Base-by-base conservation (phyloP, 2,797 vertebrate genomes). In the Distichodus sexfasciatus region DNA sequence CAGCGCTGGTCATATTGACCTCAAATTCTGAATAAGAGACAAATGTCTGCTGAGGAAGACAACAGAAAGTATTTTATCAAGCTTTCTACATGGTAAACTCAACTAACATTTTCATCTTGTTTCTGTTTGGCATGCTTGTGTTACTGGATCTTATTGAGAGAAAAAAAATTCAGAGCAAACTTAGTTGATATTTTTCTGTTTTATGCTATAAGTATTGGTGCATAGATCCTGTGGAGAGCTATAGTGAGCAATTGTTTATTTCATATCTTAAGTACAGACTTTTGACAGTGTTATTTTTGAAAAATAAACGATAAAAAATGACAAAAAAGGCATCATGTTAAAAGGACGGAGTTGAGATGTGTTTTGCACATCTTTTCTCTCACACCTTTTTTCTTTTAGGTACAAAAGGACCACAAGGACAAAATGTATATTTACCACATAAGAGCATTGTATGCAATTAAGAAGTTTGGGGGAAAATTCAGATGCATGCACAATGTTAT, bases 401-500 rank as follows among this genome's bases (percentile, higher is more conserved):
- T 72, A 64, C 47, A 57, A 87, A 86, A 87, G 83, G 85, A 86
- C 59, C 44, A 51, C 51, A 73, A 64, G 65, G 54, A 43, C 36
- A 60, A 69, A 43, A 76, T 76, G 77, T 83, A 78, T 75, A 78
- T 79, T 76, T 76, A 79, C 35, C 84, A 85, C 63, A 68, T 66
- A 87, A 88, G 77, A 85, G 86, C 87, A 89, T 78, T 92, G 92
- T 94, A 91, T 92, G 92, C 92, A 91, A 91, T 89, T 90, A 91
- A 91, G 88, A 88, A 89, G 83, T 87, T 84, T 46, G 53, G 80
- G 58, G 81, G 48, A 31, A 84, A 88, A 89, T 66, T 71, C 71
- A 87, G 88, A 87, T 92, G 93, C 93, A 94, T 94, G 93, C 89
- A 92, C 81, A 87, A 90, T 93, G 92, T 93, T 93, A 94, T 94